Evolutionary conservation across 2,888 invertebrate species (phyloP), one percentile per base, ranked within the genome.

Genomic region (Zhuqinia jingwanae): DNA sequence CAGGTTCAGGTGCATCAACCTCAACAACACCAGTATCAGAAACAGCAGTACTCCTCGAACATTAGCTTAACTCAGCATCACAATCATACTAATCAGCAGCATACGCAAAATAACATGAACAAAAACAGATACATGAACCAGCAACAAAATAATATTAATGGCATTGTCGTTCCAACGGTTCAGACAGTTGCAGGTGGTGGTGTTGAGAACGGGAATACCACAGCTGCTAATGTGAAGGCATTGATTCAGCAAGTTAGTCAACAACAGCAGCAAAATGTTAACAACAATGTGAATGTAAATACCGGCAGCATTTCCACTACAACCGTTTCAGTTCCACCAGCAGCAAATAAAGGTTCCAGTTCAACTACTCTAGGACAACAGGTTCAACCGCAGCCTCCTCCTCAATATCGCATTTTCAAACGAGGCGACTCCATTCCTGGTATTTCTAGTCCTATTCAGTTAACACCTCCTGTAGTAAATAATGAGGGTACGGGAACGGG

Each of bases 331-430:
- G n/a, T n/a, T n/a, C n/a, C n/a, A n/a, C n/a, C 36, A 36, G 36
- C 8, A 8, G 8, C 36, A 36, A 36, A 8, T 36, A 36, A n/a
- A n/a, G n/a, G 36, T 36, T 36, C 36, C 3, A 36, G 36, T 36
- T 8, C 36, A 6, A 36, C 36, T 36, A 36, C 36, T 36, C 5
- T 8, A 36, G 5, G 27, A n/a, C 1, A 73, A 20, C 60, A 76
- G n/a, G 42, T 10, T 20, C 85, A 58, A 20, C 79, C 45, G 10
- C 82, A 79, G 42, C 89, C 89, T 10, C 88, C 88, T 70, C 89
- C 89, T 11, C 89, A 89, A 70, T 90, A 90, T 63, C 50, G 90
- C 70, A 90, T 90, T 76, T 90, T 87, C 47, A 90, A 89, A 68
- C 53, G 90, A 25, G 90, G 90, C 2, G 90, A 90, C 65, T 87